Percentiles rank a stretch among this genome's conserved stretches.
phyloP scores from a whole-genome alignment of 2,888 invertebrate species.

The Epiperipatus broadwayi region DNA sequence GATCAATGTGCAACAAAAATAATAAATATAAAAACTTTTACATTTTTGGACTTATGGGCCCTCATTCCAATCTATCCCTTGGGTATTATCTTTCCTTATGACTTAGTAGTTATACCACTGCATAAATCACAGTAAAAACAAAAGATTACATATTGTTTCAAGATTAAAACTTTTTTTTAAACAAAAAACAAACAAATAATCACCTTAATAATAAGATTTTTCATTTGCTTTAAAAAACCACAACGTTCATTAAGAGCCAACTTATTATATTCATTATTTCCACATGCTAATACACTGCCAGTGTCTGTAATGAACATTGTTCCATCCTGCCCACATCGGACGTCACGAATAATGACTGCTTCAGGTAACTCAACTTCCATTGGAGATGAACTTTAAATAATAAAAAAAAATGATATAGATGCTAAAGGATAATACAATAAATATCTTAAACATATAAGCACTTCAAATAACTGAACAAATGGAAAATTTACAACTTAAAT shows the following conservation, averaged over 20 bases:
- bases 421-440: too few species aligned
- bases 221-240: slow-evolving; percentile 34
- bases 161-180: too few species aligned
- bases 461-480: neutral
- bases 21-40: too few species aligned
- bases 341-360: slow-evolving; percentile 33
- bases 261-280: slow-evolving; percentile 41
- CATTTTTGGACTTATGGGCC: too few species aligned
- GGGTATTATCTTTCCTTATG: too few species aligned
- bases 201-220: slow-evolving; percentile 29
- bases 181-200: slow-evolving; percentile 9
- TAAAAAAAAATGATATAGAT: slow-evolving; percentile 20
- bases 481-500: slow-evolving; percentile 10
- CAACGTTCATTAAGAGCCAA: slow-evolving; percentile 38
- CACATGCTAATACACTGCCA: slow-evolving; percentile 42
- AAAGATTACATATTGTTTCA: too few species aligned
- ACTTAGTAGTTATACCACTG: too few species aligned
- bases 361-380: slow-evolving; percentile 31
- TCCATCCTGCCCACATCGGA: slow-evolving; percentile 42
- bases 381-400: slow-evolving; percentile 31
- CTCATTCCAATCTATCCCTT: too few species aligned
- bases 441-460: neutral
- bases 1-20: too few species aligned
- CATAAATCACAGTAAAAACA: too few species aligned
- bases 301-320: slow-evolving; percentile 40